Evolutionary conservation across 1,140 invertebrate species (phyloP), one percentile per base, ranked within the genome.

Genomic region (Coelopa frigida): DNA sequence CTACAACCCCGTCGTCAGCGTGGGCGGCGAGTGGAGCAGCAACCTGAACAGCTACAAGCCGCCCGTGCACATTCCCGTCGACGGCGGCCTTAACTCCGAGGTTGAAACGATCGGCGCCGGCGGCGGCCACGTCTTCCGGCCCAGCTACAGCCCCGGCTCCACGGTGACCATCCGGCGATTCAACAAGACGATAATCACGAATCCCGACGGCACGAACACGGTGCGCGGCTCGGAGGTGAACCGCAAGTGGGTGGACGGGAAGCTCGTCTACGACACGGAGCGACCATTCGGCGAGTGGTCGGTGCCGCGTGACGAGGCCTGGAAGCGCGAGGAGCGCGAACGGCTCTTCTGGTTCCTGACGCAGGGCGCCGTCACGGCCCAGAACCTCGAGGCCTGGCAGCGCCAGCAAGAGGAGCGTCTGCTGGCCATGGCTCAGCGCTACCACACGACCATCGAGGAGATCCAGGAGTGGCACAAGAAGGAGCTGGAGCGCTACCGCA

Each of bases 241-340:
- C 17, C 54, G 56, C 15, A 56, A 54, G 22, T 66, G 62, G 61
- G 48, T 59, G 21, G 51, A 67, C 29, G 64, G 64, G 0, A 49
- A 62, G 40, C 26, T 68, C 27, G 59, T 67, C 4, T 60, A 56
- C 15, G 53, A 68, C 15, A 53, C 52, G 23, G 46, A 47, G 5
- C 48, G 48, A 5, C 64, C 64, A 1, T 62, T 68, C 15, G 64
- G 59, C 0, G 54, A 61, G 15, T 31, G 46, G 0, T 23, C 53
- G 0, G 44, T 54, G 5, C 42, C 63, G 3, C 43, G 52, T 5
- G 64, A 64, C 14, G 64, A 67, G 15, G 56, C 55, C 7, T 68
- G 64, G 64, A 62, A 64, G 41, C 57, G 61, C 7, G 60, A 64
- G 39, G 64, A 68, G 32, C 61, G 64, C 11, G 64, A 68, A 31